A percentile compares a stretch with the other conserved stretches of the same genome.
These are phyloP conservation scores for Heliangelus exortis DNA, from an alignment of 2,797 vertebrate genomes.

Conservation along the genomic window DNA sequence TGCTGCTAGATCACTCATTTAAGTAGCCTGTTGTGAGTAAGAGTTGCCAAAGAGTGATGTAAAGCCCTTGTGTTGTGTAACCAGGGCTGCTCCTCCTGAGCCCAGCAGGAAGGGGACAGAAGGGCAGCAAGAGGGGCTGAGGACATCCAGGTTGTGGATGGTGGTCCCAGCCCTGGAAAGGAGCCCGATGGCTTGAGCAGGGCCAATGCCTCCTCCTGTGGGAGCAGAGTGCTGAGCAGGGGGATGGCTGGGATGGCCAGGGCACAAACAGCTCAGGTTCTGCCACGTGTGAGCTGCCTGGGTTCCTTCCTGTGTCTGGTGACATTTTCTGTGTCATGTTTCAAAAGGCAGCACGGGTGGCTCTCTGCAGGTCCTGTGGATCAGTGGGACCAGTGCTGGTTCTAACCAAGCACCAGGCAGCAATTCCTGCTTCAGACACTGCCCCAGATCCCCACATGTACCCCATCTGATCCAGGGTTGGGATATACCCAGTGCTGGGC, in stretches of 20 bases:
- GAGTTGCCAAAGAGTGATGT: background rate
- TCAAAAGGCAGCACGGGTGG: too few relatives aligned
- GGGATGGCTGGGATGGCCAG: background rate
- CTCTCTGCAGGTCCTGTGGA: too few relatives aligned
- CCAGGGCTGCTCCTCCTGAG: rapidly evolving
- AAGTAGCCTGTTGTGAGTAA: rapidly evolving
- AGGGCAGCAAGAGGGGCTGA: rapidly evolving
- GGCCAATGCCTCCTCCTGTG: rapidly evolving
- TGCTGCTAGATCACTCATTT: background rate
- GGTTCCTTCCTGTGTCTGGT: too few relatives aligned
- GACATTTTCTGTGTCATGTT: too few relatives aligned
- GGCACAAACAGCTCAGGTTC: background rate
- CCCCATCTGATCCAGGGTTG: background rate
- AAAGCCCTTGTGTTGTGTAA: background rate
- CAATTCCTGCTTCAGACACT: too few relatives aligned
- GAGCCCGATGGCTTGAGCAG: too few relatives aligned
- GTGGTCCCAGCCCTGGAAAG: background rate
- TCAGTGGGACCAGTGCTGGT: too few relatives aligned
- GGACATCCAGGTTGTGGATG: background rate
- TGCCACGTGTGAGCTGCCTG: too few relatives aligned
- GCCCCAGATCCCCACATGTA: background rate
- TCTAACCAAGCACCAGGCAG: too few relatives aligned
- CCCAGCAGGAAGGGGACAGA: rapidly evolving
- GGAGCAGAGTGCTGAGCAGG: background rate
- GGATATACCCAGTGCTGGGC: background rate